phyloP scores from a whole-genome alignment of 2,113 vertebrate species.

The Sinosuthora webbiana region DNA sequence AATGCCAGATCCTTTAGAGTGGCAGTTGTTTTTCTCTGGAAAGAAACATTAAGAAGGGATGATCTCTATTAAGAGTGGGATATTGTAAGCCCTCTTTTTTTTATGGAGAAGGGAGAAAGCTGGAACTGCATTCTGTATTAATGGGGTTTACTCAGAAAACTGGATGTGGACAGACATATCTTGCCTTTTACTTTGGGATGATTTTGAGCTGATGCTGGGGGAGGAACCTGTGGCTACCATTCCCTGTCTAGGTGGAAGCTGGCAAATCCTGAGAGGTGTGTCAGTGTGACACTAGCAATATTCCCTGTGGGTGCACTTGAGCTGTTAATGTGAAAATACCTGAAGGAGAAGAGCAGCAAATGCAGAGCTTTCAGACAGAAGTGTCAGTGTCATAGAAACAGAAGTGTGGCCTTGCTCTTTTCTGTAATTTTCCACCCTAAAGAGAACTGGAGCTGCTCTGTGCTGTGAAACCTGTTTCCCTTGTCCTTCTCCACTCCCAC shows the following conservation, averaged over 20 bases:
- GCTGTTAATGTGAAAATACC: neutral
- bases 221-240: neutral
- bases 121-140: neutral
- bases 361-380: neutral
- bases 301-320: neutral
- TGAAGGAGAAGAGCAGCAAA: neutral
- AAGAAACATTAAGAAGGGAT: neutral
- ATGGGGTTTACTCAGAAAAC: neutral
- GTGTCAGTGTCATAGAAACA: neutral
- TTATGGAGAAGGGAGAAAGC: neutral
- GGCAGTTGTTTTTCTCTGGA: neutral
- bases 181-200: neutral
- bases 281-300: neutral
- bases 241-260: neutral
- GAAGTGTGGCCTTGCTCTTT: neutral
- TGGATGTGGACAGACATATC: neutral
- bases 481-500: neutral
- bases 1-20: neutral
- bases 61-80: neutral
- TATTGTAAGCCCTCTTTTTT: neutral
- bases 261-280: neutral
- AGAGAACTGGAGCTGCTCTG: neutral
- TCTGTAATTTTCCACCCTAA: conserved; percentile 29
- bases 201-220: neutral
- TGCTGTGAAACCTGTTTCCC: neutral